phyloP scores from a whole-genome alignment of 2,113 vertebrate genomes.

The Morone chrysops region DNA sequence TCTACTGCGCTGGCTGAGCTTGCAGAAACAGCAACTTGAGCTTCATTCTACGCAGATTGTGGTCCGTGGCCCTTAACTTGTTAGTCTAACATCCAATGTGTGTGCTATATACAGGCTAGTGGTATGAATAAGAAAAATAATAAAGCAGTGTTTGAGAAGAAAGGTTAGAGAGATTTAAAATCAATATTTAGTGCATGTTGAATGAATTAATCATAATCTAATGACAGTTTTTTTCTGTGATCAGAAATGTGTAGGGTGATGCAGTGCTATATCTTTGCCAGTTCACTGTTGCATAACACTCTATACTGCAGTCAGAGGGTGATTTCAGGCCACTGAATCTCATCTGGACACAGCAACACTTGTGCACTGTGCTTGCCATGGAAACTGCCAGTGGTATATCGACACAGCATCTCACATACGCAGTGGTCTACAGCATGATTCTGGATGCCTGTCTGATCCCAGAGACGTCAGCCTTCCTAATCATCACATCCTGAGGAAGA shows the following conservation, averaged over 20 bases:
- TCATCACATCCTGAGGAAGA: slow-evolving; percentile 47
- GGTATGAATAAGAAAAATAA: neutral
- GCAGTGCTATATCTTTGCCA: neutral
- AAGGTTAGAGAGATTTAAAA: neutral
- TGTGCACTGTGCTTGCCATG: slow-evolving; percentile 8
- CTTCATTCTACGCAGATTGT: slow-evolving; percentile 34
- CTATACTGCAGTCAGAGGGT: neutral
- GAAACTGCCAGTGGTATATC: slow-evolving; percentile 17
- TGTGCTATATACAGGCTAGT: slow-evolving; percentile 5
- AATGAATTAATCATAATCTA: neutral
- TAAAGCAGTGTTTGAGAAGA: neutral
- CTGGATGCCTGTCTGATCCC: slow-evolving; percentile 23
- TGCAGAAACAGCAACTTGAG: slow-evolving; percentile 36
- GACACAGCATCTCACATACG: slow-evolving; percentile 23
- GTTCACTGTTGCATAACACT: neutral
- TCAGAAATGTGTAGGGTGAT: neutral
- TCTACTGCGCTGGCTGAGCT: slow-evolving; percentile 37
- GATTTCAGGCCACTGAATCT: slow-evolving; percentile 15
- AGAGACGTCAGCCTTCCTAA: slow-evolving; percentile 45
- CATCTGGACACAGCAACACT: neutral
- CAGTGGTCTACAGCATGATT: slow-evolving; percentile 14
- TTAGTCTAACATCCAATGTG: slow-evolving; percentile 40
- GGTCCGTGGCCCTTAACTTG: slow-evolving; percentile 31
- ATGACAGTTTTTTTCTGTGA: neutral
- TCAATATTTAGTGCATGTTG: neutral